Evolutionary conservation across 2,797 vertebrate genomes (phyloP), one percentile per base, ranked within the genome.

Genomic region (Cryptoblepharus egeriae): DNA sequence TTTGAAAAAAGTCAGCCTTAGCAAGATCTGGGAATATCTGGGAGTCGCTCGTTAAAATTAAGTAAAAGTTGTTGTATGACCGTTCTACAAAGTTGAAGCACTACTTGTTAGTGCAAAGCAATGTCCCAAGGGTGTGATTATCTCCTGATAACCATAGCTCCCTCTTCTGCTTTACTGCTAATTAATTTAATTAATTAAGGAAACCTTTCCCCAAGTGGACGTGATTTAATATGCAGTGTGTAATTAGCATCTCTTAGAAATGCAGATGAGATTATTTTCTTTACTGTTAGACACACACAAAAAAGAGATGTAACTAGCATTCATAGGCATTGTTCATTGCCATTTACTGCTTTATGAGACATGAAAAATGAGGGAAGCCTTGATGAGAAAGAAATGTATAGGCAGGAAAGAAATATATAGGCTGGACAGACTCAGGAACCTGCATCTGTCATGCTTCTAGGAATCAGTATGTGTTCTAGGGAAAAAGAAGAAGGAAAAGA

Each of bases 181-280:
- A 95, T 95, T 94, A 93, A 94, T 95, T 96, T 94, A 95, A 95
- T 95, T 94, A 94, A 94, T 94, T 94, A 94, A 92, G 87, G 91
- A 91, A 91, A 75, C 76, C 88, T 94, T 93, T 94, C 82, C 93
- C 89, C 91, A 93, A 88, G 85, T 92, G 91, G 91, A 91, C 86
- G 91, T 93, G 84, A 94, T 94, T 95, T 94, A 94, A 93, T 94
- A 83, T 89, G 81, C 83, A 37, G 26, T 45, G 71, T 90, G 68
- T 89, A 94, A 95, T 95, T 95, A 94, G 49, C 55, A 91, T 79
- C 82, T 81, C 92, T 86, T 89, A 81, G 81, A 93, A 93, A 86
- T 90, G 82, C 80, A 94, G 92, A 93, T 89, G 82, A 93, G 85
- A 83, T 85, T 24, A 91, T 93, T 90, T 91, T 85, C 82, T 52